Evolutionary conservation across 2,113 vertebrate genomes (phyloP).

Genomic region (Scytalopus superciliaris): DNA sequence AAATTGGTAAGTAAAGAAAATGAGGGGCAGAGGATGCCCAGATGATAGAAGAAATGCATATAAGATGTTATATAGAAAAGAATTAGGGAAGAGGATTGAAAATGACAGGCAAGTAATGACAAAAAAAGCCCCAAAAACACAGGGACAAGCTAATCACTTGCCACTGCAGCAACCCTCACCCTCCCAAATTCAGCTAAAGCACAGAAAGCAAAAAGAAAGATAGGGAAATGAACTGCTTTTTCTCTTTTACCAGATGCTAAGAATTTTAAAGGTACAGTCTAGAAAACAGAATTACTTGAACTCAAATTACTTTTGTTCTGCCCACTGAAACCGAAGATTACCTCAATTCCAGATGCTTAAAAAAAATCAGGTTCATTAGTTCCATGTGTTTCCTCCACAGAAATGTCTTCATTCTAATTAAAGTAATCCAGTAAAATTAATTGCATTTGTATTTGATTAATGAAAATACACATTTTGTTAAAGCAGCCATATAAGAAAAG

Average conservation of each 20-base stretch:
- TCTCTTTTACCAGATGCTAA: not conserved
- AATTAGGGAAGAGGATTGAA: not conserved
- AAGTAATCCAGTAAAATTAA: conserved; percentile 71
- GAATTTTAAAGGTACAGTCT: not conserved
- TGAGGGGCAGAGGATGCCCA: not conserved
- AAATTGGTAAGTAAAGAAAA: not conserved
- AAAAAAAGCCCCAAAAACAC: not conserved
- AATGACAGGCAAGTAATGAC: not conserved
- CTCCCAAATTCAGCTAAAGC: not conserved
- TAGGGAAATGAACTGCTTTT: not conserved
- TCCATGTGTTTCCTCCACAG: conserved; percentile 53
- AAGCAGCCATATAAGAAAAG: conserved; percentile 24
- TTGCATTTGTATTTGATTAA: conserved; percentile 76
- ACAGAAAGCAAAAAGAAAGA: not conserved
- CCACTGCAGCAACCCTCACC: not conserved
- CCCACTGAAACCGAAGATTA: conserved; percentile 61
- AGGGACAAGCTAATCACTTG: not conserved
- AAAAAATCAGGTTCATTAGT: conserved; percentile 57
- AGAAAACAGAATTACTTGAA: not conserved
- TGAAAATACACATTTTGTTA: conserved; percentile 64
- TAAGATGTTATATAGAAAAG: not conserved
- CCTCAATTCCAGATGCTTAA: conserved; percentile 55
- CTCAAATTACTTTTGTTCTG: conserved; percentile 21
- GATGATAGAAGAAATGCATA: not conserved
- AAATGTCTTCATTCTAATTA: conserved; percentile 67